Conservation (phyloP, 2,113 vertebrate genomes). For the Archilochus colubris region DNA sequence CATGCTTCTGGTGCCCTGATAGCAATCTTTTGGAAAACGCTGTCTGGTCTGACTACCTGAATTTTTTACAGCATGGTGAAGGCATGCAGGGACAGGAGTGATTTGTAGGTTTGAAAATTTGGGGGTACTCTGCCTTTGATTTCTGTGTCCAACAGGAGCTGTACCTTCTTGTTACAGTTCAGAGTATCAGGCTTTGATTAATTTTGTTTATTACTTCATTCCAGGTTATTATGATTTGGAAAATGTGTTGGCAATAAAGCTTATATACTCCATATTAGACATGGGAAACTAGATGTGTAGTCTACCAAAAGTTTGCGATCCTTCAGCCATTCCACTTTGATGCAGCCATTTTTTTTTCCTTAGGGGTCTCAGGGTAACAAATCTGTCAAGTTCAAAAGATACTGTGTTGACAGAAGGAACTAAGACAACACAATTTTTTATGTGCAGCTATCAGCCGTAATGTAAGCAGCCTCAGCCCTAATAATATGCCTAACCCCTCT, state of each 20-base stretch:
- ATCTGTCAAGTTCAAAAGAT: slow-evolving; percentile 17
- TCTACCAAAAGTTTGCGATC: not conserved
- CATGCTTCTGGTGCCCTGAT: not conserved
- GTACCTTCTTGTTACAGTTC: not conserved
- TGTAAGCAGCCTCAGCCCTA: slow-evolving; percentile 44
- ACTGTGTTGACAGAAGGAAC: slow-evolving; percentile 23
- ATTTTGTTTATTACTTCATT: slow-evolving; percentile 7
- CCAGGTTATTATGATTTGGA: slow-evolving; percentile 7
- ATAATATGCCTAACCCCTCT: slow-evolving; percentile 29
- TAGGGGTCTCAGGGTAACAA: not conserved
- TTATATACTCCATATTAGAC: not conserved
- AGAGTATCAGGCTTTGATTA: slow-evolving; percentile 19
- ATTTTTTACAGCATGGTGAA: not conserved
- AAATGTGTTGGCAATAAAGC: not conserved
- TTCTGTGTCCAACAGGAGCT: not conserved
- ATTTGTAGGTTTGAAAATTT: not conserved
- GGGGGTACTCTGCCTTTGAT: not conserved
- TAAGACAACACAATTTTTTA: not conserved
- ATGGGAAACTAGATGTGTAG: not conserved
- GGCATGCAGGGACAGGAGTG: not conserved
- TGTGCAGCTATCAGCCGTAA: slow-evolving; percentile 1
- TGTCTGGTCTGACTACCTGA: not conserved
- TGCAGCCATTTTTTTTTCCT: not conserved
- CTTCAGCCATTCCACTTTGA: not conserved
- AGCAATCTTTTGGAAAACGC: not conserved